Evolutionary conservation across 2,113 vertebrate species (phyloP).

Genomic region (Paradoxurus hermaphroditus): DNA sequence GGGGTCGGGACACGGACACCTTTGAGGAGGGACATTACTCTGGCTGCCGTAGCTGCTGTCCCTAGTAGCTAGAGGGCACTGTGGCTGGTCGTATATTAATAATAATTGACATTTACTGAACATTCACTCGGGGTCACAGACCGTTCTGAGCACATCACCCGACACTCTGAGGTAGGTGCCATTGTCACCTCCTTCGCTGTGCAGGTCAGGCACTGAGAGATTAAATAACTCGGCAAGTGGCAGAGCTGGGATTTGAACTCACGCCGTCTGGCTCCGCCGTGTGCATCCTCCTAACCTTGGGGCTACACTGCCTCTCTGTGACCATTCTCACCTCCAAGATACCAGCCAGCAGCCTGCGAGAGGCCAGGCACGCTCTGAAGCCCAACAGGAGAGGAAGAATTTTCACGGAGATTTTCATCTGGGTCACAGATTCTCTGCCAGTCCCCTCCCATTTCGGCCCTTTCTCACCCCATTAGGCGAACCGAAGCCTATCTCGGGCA

Average conservation of each 20-base stretch:
- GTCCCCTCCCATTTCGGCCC: background rate
- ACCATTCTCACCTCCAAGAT: background rate
- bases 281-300: background rate
- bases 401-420: background rate
- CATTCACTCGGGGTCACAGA: background rate
- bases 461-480: background rate
- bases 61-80: background rate
- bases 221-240: background rate
- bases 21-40: background rate
- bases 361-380: background rate
- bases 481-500: background rate
- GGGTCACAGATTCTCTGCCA: background rate
- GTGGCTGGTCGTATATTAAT: background rate
- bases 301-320: background rate
- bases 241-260: background rate
- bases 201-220: background rate
- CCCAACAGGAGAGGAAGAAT: background rate
- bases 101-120: background rate
- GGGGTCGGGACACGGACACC: background rate
- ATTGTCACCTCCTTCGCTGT: background rate
- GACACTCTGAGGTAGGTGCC: background rate
- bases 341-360: background rate
- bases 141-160: background rate
- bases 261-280: background rate
- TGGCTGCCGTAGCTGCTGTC: background rate